A percentile compares a stretch with the other conserved stretches of the same genome.
These are phyloP conservation scores for Trichomalopsis sarcophagae DNA, from an alignment of 1,140 invertebrate species.

Conservation along the genomic window DNA sequence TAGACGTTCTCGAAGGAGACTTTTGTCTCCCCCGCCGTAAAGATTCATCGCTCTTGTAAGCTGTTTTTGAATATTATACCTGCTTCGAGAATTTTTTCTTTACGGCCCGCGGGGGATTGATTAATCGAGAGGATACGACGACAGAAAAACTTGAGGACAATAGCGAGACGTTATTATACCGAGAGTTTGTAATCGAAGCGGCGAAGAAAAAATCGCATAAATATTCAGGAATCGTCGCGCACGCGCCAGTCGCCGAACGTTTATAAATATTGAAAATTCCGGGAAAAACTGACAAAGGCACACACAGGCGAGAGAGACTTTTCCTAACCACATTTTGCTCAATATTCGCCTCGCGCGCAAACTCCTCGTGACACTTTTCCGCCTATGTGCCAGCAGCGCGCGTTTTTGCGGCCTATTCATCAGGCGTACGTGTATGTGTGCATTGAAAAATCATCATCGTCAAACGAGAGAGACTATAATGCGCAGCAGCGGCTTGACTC, in stretches of 20 bases:
- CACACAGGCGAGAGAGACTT: neutral
- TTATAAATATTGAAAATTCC: neutral
- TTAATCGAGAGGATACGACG: neutral
- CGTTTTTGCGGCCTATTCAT: neutral
- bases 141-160: neutral
- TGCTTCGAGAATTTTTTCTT: neutral
- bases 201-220: neutral
- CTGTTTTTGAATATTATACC: slow-evolving; percentile 2
- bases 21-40: slow-evolving; percentile 17
- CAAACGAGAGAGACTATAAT: neutral
- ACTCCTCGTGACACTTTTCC: neutral
- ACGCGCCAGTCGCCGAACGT: neutral
- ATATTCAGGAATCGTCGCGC: neutral
- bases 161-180: neutral
- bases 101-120: neutral
- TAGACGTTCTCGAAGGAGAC: neutral
- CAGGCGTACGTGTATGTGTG: neutral
- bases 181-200: neutral
- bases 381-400: neutral
- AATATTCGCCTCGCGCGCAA: neutral
- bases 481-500: slow-evolving; percentile 14
- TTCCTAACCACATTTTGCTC: neutral
- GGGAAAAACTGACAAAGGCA: neutral
- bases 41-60: slow-evolving; percentile 33
- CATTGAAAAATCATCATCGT: slow-evolving; percentile 41